Conservation (phyloP, 2,113 vertebrate species). For the Thamnaconus septentrionalis region DNA sequence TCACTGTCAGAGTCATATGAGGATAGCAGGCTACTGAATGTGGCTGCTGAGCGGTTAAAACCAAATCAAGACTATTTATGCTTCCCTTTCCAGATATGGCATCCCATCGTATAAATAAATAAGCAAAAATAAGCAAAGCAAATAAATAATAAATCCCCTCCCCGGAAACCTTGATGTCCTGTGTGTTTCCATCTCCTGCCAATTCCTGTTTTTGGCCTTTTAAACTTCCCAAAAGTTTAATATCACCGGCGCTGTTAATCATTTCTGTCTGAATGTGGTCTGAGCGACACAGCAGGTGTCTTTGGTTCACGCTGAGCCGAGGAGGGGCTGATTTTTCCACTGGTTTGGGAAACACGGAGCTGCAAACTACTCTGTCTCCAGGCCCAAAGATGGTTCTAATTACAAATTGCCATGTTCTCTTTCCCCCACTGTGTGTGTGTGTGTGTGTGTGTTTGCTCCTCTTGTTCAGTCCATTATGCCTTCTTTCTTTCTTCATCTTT, state of each 20-base stretch:
- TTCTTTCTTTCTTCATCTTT: slow-evolving; percentile 23
- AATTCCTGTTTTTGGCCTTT: slow-evolving; percentile 63
- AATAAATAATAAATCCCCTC: too few relatives aligned
- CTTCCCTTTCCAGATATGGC: too few relatives aligned
- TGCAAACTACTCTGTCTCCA: slow-evolving; percentile 50
- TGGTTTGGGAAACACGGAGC: slow-evolving; percentile 75
- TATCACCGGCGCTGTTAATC: slow-evolving; percentile 73
- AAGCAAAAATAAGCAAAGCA: too few relatives aligned
- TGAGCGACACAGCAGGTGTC: slow-evolving; percentile 79
- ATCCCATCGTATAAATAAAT: too few relatives aligned
- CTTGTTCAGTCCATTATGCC: not conserved
- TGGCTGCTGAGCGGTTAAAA: too few relatives aligned
- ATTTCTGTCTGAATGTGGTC: slow-evolving; percentile 77
- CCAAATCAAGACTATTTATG: too few relatives aligned
- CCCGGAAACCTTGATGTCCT: too few relatives aligned
- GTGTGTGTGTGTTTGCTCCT: slow-evolving; percentile 5
- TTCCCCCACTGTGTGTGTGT: slow-evolving; percentile 6
- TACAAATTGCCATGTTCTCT: slow-evolving; percentile 71
- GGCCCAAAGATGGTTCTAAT: slow-evolving; percentile 82
- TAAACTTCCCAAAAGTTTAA: slow-evolving; percentile 51
- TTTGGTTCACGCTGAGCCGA: slow-evolving; percentile 61
- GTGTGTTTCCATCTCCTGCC: not conserved
- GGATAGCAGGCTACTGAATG: too few relatives aligned
- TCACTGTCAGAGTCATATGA: too few relatives aligned
- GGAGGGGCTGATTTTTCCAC: slow-evolving; percentile 68